These are phyloP conservation scores for Sebastes matsubarae DNA, from an alignment of 2,797 vertebrate genomes.

Conservation along the genomic window DNA sequence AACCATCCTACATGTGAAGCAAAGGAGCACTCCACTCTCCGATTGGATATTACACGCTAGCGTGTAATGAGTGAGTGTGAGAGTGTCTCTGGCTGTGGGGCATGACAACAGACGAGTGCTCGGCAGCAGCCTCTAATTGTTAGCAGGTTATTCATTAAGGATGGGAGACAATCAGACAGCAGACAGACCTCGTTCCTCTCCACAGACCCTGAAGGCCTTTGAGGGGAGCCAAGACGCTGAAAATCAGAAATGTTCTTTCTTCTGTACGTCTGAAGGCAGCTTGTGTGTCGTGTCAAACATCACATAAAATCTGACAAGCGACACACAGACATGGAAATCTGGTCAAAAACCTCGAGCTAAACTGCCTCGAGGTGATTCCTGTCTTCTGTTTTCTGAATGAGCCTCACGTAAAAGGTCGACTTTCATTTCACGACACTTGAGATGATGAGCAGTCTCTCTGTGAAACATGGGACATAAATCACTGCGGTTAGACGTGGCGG, in stretches of 20 bases:
- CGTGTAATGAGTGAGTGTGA: slow-evolving; percentile 46
- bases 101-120: slow-evolving; percentile 29
- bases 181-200: slow-evolving; percentile 29
- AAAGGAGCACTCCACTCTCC: slow-evolving; percentile 12
- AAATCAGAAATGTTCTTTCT: slow-evolving; percentile 29
- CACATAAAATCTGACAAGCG: neutral
- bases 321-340: slow-evolving; percentile 1
- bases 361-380: neutral
- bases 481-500: slow-evolving; percentile 24
- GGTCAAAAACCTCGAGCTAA: neutral
- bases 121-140: slow-evolving; percentile 59
- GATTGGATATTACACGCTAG: slow-evolving; percentile 20
- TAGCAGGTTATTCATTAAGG: slow-evolving; percentile 66
- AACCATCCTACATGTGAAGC: slow-evolving; percentile 10
- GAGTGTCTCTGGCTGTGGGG: slow-evolving; percentile 46
- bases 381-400: slow-evolving; percentile 16
- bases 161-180: slow-evolving; percentile 26
- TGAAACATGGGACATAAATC: slow-evolving; percentile 27
- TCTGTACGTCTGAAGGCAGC: neutral
- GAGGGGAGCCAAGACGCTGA: slow-evolving; percentile 10
- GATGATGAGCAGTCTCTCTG: slow-evolving; percentile 10
- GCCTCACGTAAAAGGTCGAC: slow-evolving; percentile 10
- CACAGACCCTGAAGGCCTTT: slow-evolving; percentile 14
- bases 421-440: slow-evolving; percentile 12
- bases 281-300: slow-evolving; percentile 8